Percentiles rank a stretch among this genome's conserved stretches.
Conservation (phyloP, 2,888 invertebrate species). For the Pterostichus niger region DNA sequence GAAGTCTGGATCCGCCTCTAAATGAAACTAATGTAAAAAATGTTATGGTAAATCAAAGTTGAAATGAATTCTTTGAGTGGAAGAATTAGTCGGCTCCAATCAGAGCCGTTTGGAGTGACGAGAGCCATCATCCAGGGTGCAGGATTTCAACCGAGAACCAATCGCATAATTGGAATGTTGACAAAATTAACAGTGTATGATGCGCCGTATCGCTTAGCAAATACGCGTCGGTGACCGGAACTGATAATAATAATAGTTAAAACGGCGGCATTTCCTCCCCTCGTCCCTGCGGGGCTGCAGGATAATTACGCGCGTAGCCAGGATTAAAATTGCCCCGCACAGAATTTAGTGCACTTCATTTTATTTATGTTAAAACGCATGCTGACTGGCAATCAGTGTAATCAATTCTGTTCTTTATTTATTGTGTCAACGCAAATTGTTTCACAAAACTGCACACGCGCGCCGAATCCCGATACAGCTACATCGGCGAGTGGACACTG, state of each 20-base stretch:
- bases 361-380: slow-evolving; percentile 76
- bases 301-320: slow-evolving; percentile 71
- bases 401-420: slow-evolving; percentile 77
- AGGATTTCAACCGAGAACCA: slow-evolving; percentile 56
- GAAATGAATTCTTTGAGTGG: slow-evolving; percentile 20
- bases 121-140: neutral
- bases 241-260: slow-evolving; percentile 63
- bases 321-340: slow-evolving; percentile 76
- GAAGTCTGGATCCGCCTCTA: too few species aligned
- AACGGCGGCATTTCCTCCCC: slow-evolving; percentile 13
- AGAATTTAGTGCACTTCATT: slow-evolving; percentile 74
- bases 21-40: too few species aligned
- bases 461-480: slow-evolving; percentile 23
- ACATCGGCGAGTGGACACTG: slow-evolving; percentile 1
- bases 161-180: slow-evolving; percentile 63
- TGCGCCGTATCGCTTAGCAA: slow-evolving; percentile 55
- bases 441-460: slow-evolving; percentile 57
- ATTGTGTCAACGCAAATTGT: slow-evolving; percentile 72
- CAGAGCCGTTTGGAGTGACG: neutral
- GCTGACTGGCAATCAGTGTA: slow-evolving; percentile 74
- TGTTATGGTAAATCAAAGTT: too few species aligned
- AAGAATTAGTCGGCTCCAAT: neutral
- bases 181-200: slow-evolving; percentile 60
- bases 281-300: slow-evolving; percentile 64
- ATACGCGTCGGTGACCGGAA: slow-evolving; percentile 50